Conservation (phyloP, 2,113 vertebrate genomes). For the Eurypyga helias region DNA sequence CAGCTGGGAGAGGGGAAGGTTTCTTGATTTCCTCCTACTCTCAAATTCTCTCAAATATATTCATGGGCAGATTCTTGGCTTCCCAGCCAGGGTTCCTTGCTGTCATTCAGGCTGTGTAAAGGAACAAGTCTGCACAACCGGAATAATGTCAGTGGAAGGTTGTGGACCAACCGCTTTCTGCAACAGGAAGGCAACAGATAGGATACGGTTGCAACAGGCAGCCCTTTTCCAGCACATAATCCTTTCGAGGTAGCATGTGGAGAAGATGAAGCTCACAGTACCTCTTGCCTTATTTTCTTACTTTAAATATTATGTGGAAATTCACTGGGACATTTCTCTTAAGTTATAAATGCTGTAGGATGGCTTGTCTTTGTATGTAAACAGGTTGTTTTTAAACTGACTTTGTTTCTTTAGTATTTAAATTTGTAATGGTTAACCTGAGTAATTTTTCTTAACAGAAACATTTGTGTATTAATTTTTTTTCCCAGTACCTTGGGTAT, state of each 20-base stretch:
- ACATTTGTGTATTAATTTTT: neutral
- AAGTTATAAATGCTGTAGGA: neutral
- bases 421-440: neutral
- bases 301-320: neutral
- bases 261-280: neutral
- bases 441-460: neutral
- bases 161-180: neutral
- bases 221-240: neutral
- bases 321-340: neutral
- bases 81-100: neutral
- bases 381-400: neutral
- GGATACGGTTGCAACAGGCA: neutral
- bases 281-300: neutral
- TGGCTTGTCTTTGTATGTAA: neutral
- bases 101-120: neutral
- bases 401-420: neutral
- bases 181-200: neutral
- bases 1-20: no score
- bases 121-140: neutral
- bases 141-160: neutral
- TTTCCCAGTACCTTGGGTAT: slow-evolving; percentile 92
- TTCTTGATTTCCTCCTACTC: neutral
- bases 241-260: neutral
- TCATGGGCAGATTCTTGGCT: neutral
- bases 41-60: neutral